A percentile compares a stretch with the other conserved stretches of the same genome.
These are phyloP conservation scores for Chalcosyrphus nemorum DNA, from an alignment of 2,888 invertebrate genomes.

Conservation along the genomic window DNA sequence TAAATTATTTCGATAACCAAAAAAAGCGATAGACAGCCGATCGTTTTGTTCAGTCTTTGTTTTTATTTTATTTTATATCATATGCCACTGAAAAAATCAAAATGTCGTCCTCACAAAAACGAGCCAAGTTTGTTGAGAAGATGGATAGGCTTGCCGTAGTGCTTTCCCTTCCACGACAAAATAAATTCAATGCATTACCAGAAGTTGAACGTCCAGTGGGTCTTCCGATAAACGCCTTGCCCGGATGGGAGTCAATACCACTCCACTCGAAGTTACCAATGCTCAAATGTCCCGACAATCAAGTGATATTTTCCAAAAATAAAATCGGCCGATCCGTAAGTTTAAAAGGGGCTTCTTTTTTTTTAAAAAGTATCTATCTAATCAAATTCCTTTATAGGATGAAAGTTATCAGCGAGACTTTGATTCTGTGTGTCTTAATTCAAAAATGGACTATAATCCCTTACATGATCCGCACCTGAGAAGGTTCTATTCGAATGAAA, in stretches of 20 bases:
- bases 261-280: constrained; percentile 80
- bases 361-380: neutral
- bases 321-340: constrained; percentile 80
- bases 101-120: neutral
- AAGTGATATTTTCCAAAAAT: constrained; percentile 80
- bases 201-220: constrained; percentile 73
- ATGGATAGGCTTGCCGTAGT: constrained; percentile 36
- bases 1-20: neutral
- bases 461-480: constrained; percentile 85
- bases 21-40: neutral
- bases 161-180: constrained; percentile 27
- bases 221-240: constrained; percentile 80
- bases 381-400: constrained; percentile 72
- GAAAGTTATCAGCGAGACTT: constrained; percentile 78
- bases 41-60: neutral
- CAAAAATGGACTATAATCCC: constrained; percentile 83
- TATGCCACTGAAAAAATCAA: neutral
- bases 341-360: neutral
- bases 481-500: constrained; percentile 82
- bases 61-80: neutral
- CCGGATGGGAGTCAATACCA: constrained; percentile 81
- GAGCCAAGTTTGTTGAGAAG: neutral
- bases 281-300: constrained; percentile 80
- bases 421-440: constrained; percentile 76
- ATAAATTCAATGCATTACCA: constrained; percentile 16